Conservation (phyloP, 2,888 invertebrate genomes). For the Pimpla rufipes region DNA sequence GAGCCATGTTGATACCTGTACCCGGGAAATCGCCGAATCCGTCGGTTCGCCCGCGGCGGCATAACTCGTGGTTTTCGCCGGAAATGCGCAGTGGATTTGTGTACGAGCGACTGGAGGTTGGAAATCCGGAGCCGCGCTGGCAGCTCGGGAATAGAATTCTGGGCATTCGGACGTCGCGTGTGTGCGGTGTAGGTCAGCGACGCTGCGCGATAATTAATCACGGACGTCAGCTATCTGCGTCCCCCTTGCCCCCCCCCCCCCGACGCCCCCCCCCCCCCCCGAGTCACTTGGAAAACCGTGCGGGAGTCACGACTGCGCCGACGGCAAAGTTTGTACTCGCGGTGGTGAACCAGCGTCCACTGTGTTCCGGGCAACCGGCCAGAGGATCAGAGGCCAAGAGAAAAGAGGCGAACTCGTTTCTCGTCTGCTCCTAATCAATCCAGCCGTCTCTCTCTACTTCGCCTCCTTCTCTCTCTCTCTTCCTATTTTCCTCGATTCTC, state of each 20-base stretch:
- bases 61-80: no score
- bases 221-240: slow-evolving; percentile 54
- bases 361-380: slow-evolving; percentile 70
- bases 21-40: no score
- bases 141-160: slow-evolving; percentile 55
- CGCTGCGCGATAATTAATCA: slow-evolving; percentile 66
- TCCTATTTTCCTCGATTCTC: no score
- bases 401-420: slow-evolving; percentile 56
- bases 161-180: slow-evolving; percentile 45
- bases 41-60: no score
- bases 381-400: slow-evolving; percentile 61
- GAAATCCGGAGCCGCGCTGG: no score
- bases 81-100: no score
- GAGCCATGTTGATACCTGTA: no score
- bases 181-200: slow-evolving; percentile 52
- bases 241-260: neutral
- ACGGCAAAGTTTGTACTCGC: slow-evolving; percentile 64
- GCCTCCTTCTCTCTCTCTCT: no score
- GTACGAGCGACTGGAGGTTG: slow-evolving; percentile 41
- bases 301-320: slow-evolving; percentile 47
- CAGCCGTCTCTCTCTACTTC: slow-evolving; percentile 35
- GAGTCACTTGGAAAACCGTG: slow-evolving; percentile 43
- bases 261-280: neutral
- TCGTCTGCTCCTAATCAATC: slow-evolving; percentile 66
- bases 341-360: slow-evolving; percentile 65